These are phyloP conservation scores for Emydocephalus ijimae DNA, from an alignment of 2,113 vertebrate genomes.

Conservation along the genomic window DNA sequence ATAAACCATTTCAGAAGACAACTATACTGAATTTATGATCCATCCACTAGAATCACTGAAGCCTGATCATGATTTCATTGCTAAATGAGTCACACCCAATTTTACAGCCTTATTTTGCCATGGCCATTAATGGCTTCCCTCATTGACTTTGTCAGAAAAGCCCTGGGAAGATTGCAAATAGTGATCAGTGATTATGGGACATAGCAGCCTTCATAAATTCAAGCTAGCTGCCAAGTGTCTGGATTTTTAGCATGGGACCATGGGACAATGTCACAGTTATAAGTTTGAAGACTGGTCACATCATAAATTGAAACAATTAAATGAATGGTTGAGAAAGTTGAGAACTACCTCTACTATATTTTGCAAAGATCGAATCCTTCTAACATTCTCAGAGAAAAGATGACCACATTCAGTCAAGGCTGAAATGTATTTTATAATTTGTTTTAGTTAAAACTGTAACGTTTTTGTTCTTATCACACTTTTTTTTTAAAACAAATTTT, in stretches of 20 bases:
- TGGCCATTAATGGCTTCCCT: background rate
- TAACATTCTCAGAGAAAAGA: background rate
- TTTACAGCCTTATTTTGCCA: background rate
- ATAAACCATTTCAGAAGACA: background rate
- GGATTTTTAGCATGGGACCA: background rate
- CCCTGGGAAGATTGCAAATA: background rate
- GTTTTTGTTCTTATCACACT: background rate
- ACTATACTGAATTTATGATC: background rate
- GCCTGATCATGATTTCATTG: background rate
- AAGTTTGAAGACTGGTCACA: background rate
- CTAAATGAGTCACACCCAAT: background rate
- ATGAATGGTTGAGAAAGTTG: background rate
- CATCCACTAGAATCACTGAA: background rate
- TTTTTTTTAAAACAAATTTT: background rate
- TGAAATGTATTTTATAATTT: background rate
- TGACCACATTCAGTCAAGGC: background rate
- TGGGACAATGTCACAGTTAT: background rate
- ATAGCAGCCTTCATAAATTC: background rate
- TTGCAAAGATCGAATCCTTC: background rate
- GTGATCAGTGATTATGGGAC: background rate
- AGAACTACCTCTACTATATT: background rate
- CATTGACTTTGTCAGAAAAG: background rate
- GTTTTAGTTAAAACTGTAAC: background rate
- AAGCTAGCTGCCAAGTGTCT: background rate
- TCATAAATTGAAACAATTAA: background rate